Evolutionary conservation across 2,797 vertebrate species (phyloP), one percentile per base, ranked within the genome.

Genomic region (Sebastiscus tertius): DNA sequence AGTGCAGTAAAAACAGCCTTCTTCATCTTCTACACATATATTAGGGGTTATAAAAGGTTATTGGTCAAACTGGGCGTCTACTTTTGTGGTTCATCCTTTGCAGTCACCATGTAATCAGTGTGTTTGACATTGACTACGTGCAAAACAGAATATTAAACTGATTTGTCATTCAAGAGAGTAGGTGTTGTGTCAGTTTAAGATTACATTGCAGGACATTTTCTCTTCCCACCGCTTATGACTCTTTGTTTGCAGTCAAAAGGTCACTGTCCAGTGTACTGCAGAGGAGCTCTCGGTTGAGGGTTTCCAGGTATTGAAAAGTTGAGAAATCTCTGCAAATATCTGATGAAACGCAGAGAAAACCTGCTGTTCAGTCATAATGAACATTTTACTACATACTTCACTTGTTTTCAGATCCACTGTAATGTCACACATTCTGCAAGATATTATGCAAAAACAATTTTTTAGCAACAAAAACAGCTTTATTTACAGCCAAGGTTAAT

Each of bases 191-290:
- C 2, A 20, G 36, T 10, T 77, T 24, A 62, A 31, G 56, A 59
- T 64, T 24, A 42, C 61, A 34, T 27, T 20, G 9, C 61, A 33
- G 80, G 8, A 18, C 24, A 39, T 39, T 54, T 54, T 75, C 42
- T 36, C 66, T 26, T 56, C 59, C 73, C 1, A 2, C 54, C 2
- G 4, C 4, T 42, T 13, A 11, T 68, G 61, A 68, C 24, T 78
- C 54, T 77, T 36, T 77, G 74, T 74, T 77, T 80, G 56, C 63
- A 72, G 72, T 61, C 33, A 75, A 61, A 73, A 74, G 72, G 71
- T 75, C 63, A 16, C 14, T 3, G 33, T 27, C 31, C 36, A 18
- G 26, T 24, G 3, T 14, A 55, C 29, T 49, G 49, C n/a, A 55
- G 26, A 24, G 46, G 65, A 63, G 31, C 42, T 42, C 34, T 24